phyloP scores from a whole-genome alignment of 2,113 vertebrate species.

The Lycocorax pyrrhopterus region DNA sequence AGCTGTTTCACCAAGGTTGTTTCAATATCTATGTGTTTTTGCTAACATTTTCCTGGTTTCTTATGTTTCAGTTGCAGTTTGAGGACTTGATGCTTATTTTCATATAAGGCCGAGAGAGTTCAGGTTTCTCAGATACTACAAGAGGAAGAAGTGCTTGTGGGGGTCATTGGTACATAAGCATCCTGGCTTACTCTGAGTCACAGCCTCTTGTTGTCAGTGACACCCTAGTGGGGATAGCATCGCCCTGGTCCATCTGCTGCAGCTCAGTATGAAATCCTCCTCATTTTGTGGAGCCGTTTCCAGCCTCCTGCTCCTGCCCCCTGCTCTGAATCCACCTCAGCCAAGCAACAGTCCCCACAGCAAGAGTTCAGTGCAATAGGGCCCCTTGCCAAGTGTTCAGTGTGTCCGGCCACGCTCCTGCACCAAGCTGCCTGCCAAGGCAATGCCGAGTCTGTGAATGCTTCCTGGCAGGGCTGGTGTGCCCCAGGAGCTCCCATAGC shows the following conservation, averaged over 20 bases:
- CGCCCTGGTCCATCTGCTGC: accelerated
- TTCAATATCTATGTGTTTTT: background rate
- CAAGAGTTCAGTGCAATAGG: background rate
- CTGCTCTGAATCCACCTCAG: background rate
- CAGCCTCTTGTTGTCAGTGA: background rate
- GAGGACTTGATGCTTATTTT: background rate
- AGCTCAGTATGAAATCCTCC: background rate
- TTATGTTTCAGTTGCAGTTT: background rate
- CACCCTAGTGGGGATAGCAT: accelerated
- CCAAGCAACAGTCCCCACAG: background rate
- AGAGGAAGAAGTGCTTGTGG: background rate
- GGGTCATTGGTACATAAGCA: background rate
- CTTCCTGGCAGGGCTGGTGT: background rate
- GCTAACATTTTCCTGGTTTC: background rate
- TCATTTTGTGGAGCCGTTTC: background rate
- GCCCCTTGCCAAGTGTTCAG: background rate
- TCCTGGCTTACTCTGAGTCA: background rate
- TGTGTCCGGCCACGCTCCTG: too few species aligned
- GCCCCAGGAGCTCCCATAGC: background rate
- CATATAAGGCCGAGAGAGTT: background rate
- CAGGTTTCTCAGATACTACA: background rate
- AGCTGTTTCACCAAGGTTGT: background rate
- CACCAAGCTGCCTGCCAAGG: background rate
- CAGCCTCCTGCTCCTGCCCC: background rate
- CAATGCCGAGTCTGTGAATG: background rate